Base-by-base conservation (phyloP, 2,888 invertebrate species). In the Saturnia pavonia region DNA sequence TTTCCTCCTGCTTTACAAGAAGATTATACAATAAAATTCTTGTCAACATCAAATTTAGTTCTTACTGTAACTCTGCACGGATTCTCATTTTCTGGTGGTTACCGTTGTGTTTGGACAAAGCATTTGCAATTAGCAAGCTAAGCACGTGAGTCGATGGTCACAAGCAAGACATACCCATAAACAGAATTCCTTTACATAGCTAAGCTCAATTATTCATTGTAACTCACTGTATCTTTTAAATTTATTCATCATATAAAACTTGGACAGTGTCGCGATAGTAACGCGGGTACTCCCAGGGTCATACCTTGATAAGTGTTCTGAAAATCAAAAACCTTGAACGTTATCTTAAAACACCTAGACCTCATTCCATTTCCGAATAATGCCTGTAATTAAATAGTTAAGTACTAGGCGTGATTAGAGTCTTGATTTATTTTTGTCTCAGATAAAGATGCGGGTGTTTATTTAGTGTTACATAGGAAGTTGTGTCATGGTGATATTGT, bases 291-390 rank as follows among this genome's bases (percentile, higher is more conserved):
- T 60, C 6, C 27, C 57, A 27, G 4, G 57, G 57, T 60, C 19
- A 65, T 40, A 65, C 40, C 40, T n/a, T 65, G 65, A 40, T 67
- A 66, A n/a, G 43, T 63, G 48, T 67, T 67, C 67, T 70, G 66
- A 67, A 70, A 70, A 70, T 43, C 9, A 54, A 60, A 71, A 68
- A 68, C 51, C 40, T 34, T 22, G 1, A n/a, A 54, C 34, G 48
- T 66, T 69, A 57, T 71, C 51, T 67, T 22, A 48, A 22, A 48
- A 68, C 19, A 19, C 67, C 40, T 63, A 65, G 63, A 48, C n/a
- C 45, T 42, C 8, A 69, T 69, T 66, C 22, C 16, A 22, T 8
- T 16, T 51, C 60, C 25, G 22, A 65, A 22, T 54, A 22, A 22
- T 54, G 43, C 9, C 14, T 40, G 11, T 60, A 25, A 57, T 25